A percentile compares a stretch with the other conserved stretches of the same genome.
phyloP scores from a whole-genome alignment of 2,113 vertebrate species.

The Calidris pugnax region DNA sequence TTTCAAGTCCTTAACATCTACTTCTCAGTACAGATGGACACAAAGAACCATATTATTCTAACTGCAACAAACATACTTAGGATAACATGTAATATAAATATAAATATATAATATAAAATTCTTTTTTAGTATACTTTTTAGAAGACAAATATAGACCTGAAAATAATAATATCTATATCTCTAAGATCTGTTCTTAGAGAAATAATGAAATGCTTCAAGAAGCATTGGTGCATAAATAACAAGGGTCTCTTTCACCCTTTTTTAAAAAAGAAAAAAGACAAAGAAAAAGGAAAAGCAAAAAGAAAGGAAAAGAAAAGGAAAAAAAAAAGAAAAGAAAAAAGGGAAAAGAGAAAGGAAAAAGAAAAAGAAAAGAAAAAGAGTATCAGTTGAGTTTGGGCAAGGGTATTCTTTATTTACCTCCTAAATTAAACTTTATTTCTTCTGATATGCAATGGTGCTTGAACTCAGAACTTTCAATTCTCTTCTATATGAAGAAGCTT shows the following conservation, averaged over 20 bases:
- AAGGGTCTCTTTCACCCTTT: rapidly evolving
- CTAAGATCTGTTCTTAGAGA: background rate
- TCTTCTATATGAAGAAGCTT: background rate
- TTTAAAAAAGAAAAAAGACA: too few species aligned
- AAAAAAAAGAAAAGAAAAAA: background rate
- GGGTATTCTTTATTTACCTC: background rate
- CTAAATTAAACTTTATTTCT: background rate
- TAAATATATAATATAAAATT: background rate
- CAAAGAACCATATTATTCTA: background rate
- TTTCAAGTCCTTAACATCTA: background rate
- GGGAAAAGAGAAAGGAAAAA: too few species aligned
- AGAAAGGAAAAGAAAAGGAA: background rate
- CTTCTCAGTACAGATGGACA: background rate
- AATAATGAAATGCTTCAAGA: background rate
- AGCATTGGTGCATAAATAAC: background rate
- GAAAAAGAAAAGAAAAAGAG: too few species aligned
- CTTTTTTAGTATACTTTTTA: background rate
- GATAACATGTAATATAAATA: background rate
- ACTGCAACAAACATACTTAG: background rate
- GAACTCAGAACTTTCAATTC: background rate
- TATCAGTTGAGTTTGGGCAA: background rate
- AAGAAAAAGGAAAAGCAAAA: background rate
- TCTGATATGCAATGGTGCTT: background rate
- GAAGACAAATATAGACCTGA: background rate
- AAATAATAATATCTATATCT: background rate